Base-by-base conservation (phyloP, 1,140 invertebrate species). In the Drosophila prosaltans region DNA sequence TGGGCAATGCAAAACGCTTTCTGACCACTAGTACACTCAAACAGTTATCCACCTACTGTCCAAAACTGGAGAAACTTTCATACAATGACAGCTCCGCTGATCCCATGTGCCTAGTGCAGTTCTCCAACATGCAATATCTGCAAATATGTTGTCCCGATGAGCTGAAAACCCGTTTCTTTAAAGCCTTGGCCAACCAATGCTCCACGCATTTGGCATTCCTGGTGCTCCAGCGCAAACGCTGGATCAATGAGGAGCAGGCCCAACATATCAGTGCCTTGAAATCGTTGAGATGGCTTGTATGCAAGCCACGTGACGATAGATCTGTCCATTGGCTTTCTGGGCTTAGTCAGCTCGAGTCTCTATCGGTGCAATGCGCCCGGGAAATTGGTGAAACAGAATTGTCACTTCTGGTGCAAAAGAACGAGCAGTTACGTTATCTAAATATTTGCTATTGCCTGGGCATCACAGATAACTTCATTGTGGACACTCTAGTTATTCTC, bases 371-470 rank as follows among this genome's bases (percentile, higher is more conserved):
- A 21, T 76, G 80, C 21, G 76, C 83, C 2, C 70, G 83, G 0
- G 80, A 88, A 57, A 88, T 88, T 5, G 80, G 83, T 0, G 83
- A 88, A 48, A 36, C 57, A 7, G 67, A 80, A 32, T 43, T 88
- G 0, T 58, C 81, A 9, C 43, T 64, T 21, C n/a, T 88, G 11
- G 64, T 88, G 32, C 51, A 67, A 28, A 83, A 80, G 36, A 88
- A 88, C 45, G 73, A 89, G 16, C 58, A 73, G 11, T 41, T 88
- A 59, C 58, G 80, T 1, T 89, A 89, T 69, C 24, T 88, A 8
- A 88, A 88, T n/a, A 80, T 88, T 16, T 88, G 83, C 60, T 88
- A 78, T 65, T 88, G 83, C 26, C 58, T 83, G 21, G 80, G 84
- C 9, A 65, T 89, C 39, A 88, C 83, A 1, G 83, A 88, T 48